Evolutionary conservation across 2,113 vertebrate genomes (phyloP).

Genomic region (Malurus elegans): DNA sequence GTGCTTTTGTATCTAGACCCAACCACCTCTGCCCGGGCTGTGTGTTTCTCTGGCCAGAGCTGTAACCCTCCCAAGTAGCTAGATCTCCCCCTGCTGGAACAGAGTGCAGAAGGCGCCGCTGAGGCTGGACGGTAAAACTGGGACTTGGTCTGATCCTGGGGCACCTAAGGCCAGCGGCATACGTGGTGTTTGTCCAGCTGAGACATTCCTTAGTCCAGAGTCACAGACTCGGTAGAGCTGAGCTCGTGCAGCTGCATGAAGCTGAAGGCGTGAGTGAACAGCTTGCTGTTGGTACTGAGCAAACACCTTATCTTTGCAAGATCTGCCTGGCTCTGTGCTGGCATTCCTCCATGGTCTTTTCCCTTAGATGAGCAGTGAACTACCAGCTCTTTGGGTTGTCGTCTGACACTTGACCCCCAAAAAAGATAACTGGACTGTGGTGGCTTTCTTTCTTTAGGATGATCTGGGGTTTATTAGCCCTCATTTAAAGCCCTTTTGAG

Average conservation of each 20-base stretch:
- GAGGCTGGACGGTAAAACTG: accelerated
- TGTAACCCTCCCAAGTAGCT: background rate
- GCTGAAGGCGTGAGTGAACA: background rate
- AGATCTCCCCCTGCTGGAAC: slow-evolving; percentile 45
- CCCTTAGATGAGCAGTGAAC: background rate
- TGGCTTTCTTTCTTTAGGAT: background rate
- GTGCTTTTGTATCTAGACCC: background rate
- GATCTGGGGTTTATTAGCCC: background rate
- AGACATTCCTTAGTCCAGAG: slow-evolving; percentile 35
- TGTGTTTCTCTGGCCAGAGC: background rate
- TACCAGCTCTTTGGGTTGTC: background rate
- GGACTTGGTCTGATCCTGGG: background rate
- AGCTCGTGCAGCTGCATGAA: background rate
- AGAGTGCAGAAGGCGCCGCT: background rate
- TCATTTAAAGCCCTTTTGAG: background rate
- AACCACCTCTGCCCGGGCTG: accelerated
- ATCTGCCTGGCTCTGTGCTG: background rate
- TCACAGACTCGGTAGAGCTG: background rate
- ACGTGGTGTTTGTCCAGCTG: background rate
- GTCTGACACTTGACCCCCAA: background rate
- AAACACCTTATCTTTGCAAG: background rate
- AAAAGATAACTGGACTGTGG: background rate
- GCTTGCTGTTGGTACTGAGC: background rate
- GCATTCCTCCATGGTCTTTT: background rate
- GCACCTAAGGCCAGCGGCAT: background rate